Base-by-base conservation (phyloP, 2,113 vertebrate species). In the Tylochromis polylepis region DNA sequence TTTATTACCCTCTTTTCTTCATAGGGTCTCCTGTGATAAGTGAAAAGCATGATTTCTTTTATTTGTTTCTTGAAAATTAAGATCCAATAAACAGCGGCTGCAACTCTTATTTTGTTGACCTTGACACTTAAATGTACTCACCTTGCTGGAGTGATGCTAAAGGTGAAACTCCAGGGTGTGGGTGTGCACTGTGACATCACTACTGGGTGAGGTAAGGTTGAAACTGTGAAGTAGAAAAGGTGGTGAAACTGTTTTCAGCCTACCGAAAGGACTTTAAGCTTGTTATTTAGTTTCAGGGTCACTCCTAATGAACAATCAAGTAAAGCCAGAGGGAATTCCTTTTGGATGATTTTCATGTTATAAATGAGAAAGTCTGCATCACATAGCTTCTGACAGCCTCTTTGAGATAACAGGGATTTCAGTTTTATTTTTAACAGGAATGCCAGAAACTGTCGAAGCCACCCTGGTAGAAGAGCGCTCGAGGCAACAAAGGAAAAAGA, bases 391-490 rank as follows among this genome's bases (percentile, higher is more conserved):
- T 88, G 86, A 94, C 77, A 87, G 85, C 38, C 31, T 51, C 51
- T 51, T 79, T 36, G 81, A 87, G 80, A 84, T 86, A 27, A 86
- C 79, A 81, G 41, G 91, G 34, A 82, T 85, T 83, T 75, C 31
- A 59, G 75, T 83, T 88, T 82, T 67, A 91, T 60, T 90, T 77
- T 87, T 57, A 79, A 53, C 57, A 82, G 59, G 83, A 46, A 80
- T 77, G 86, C 79, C 62, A 46, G 80, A 85, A 84, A 62, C n/a
- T 27, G 46, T n/a, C 4, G 29, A 90, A 79, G 55, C 82, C 94
- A 91, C 87, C 91, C 82, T 86, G 43, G 38, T 90, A 34, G 85
- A 91, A 83, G 43, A 85, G 14, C 60, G 82, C 88, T 83, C 7
- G 51, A 67, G 92, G 90, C 88, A 56, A 81, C 41, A 77, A 79